Evolutionary conservation across 2,797 vertebrate genomes (phyloP), one percentile per base, ranked within the genome.

Genomic region (Phrynocephalus vlangalii): DNA sequence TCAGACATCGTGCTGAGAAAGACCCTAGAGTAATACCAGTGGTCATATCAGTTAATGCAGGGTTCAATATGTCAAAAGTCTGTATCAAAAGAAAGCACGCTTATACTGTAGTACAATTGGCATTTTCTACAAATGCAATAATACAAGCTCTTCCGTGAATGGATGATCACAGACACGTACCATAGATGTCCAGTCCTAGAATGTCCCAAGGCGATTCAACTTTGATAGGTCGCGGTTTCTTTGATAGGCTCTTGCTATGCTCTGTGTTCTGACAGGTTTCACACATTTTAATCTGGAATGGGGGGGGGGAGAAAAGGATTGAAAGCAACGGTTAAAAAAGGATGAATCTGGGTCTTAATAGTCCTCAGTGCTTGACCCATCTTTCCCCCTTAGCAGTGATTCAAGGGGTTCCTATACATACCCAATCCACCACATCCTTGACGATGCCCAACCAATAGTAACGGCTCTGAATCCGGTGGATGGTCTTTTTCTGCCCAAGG

Each of bases 381-480:
- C 48, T 76, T 56, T 82, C 78, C 81, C 66, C 83, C 15, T 60
- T 30, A 0, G 0, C 67, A 70, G 60, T 20, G 71, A 68, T 0
- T 0, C 11, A 20, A 26, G 56, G 48, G 50, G 15, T 80, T 56
- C 1, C 0, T 1, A 60, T 13, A 56, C 52, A 88, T 94, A 98
- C 98, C 98, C 98, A 98, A 82, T 99, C 98, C 89, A 99, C 98
- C 0, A 98, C 98, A 83, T 99, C 98, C 93, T 97, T 98, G 90
- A 99, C 97, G 83, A 99, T 98, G 11, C 98, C 98, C 91, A 99
- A 96, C 98, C 98, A 99, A 95, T 99, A 99, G 96, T 97, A 99
- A 72, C 97, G 97, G 96, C 97, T 98, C 96, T 99, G 98, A 90
- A 99, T 98, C 78, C 97, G 94, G 95, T 98, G 97, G 71, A 98